Evolutionary conservation across 92 coral and sea anemone species (phyloP), one percentile per base, ranked within the genome.

Genomic region (Epizoanthus fatuus): DNA sequence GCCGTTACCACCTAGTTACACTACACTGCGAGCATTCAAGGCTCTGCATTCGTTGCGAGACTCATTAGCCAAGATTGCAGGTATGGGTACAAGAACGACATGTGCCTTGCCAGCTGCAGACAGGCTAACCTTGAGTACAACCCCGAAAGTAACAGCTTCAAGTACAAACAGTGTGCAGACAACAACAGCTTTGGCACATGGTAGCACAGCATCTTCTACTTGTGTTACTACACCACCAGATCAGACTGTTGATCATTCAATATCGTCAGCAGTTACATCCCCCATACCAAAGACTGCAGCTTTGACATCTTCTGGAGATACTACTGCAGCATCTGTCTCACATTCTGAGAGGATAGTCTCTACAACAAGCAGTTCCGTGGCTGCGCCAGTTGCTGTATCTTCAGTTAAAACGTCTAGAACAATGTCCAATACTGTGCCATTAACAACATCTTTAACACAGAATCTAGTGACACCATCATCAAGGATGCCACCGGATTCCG

Each of bases 1-100:
- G 3, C 97, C 97, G 22, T 95, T 97, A 55, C 99, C 99, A 32
- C 99, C 99, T 2, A 87, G 93, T 42, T 72, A 74, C 42, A 91
- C 97, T 32, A 97, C 99, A 19, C 71, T 97, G 49, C 90, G 63
- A 72, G 95, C 94, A 0, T 90, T 95, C 74, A 85, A 90, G 63
- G 81, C 85, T 22, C 85, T 97, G 70, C 75, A 81, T n/a, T 71
- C 69, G 5, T 84, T 87, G 37, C 89, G 88, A 49, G 93, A 90
- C 42, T 89, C 88, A 32, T 80, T 97, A 32, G 84, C 94, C 20
- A 53, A 67, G 59, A 80, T 93, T n/a, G 97, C 98, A 40, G 75
- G 86, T 79, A 72, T 19, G 82, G 71, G 51, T 55, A 54, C 68
- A 16, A 59, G 45, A 42, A 63, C 35, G 57, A 11, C 84, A 37